Evolutionary conservation across 2,888 invertebrate species (phyloP).

Genomic region (Agonopterix alstromeriana): DNA sequence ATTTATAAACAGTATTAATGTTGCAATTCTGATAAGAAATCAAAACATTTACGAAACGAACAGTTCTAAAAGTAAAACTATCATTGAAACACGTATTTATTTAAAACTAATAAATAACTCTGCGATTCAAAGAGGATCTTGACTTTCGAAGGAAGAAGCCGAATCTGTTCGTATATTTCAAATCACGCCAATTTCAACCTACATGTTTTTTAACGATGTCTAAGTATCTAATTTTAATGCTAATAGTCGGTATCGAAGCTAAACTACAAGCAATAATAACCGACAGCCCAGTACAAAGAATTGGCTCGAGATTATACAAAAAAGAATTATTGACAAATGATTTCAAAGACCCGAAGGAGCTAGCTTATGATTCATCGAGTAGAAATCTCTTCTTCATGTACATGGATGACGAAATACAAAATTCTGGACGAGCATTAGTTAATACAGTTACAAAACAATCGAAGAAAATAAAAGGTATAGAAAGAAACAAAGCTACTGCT

Average conservation of each 20-base stretch:
- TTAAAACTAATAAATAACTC: too few relatives aligned
- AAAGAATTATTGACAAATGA: constrained; percentile 46
- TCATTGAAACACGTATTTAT: too few relatives aligned
- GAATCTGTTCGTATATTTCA: too few relatives aligned
- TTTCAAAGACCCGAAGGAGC: constrained; percentile 46
- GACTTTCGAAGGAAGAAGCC: too few relatives aligned
- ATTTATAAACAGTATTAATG: too few relatives aligned
- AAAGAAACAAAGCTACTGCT: constrained; percentile 56
- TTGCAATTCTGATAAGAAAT: too few relatives aligned
- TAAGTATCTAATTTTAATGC: background rate
- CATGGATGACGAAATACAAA: constrained; percentile 55
- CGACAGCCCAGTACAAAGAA: constrained; percentile 44
- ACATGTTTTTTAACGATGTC: too few relatives aligned
- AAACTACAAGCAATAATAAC: constrained; percentile 40
- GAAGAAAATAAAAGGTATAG: constrained; percentile 46
- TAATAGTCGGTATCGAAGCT: constrained; percentile 26
- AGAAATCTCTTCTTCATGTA: constrained; percentile 63
- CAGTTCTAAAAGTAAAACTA: too few relatives aligned
- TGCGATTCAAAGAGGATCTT: too few relatives aligned
- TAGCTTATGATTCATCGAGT: constrained; percentile 57
- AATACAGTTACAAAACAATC: constrained; percentile 51
- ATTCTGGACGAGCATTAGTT: constrained; percentile 53
- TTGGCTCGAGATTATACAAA: constrained; percentile 52
- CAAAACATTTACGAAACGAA: too few relatives aligned
- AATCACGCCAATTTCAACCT: too few relatives aligned